Evolutionary conservation across 2,888 invertebrate genomes (phyloP).

Genomic region (Automeris io): DNA sequence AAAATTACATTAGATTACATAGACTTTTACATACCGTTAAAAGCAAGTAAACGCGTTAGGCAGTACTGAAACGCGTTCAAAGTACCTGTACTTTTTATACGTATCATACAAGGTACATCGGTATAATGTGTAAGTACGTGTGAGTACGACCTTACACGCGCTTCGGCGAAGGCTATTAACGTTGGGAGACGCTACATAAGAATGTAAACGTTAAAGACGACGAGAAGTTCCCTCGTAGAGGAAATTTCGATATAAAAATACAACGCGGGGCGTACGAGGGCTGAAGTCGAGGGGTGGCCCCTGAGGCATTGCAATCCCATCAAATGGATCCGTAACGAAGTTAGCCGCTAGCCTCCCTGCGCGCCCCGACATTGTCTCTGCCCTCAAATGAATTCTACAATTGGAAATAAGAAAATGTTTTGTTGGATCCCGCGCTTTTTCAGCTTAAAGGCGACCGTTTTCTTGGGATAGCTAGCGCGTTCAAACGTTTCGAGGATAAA

Average conservation of each 20-base stretch:
- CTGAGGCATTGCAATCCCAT: slow-evolving; percentile 82
- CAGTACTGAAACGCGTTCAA: slow-evolving; percentile 11
- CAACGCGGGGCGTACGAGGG: slow-evolving; percentile 48
- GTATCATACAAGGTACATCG: slow-evolving; percentile 9
- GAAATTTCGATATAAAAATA: slow-evolving; percentile 78
- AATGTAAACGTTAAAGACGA: slow-evolving; percentile 77
- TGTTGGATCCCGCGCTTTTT: slow-evolving; percentile 73
- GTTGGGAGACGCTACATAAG: slow-evolving; percentile 75
- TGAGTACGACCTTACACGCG: slow-evolving; percentile 38
- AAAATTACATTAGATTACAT: slow-evolving; percentile 59
- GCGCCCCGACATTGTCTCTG: slow-evolving; percentile 76
- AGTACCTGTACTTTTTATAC: slow-evolving; percentile 17
- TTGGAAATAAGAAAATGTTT: slow-evolving; percentile 78
- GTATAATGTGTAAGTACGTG: slow-evolving; percentile 19
- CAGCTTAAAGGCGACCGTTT: slow-evolving; percentile 71
- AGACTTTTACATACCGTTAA: slow-evolving; percentile 56
- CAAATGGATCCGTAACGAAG: slow-evolving; percentile 88
- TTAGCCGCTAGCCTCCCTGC: slow-evolving; percentile 80
- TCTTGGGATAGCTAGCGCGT: slow-evolving; percentile 54
- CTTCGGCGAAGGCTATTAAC: slow-evolving; percentile 69
- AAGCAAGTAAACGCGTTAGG: slow-evolving; percentile 56
- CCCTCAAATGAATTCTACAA: slow-evolving; percentile 78
- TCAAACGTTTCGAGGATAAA: slow-evolving; percentile 17
- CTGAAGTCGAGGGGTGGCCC: slow-evolving; percentile 50
- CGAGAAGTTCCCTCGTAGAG: slow-evolving; percentile 63